Conservation (phyloP, 2,113 vertebrate species). For the Perccottus glenii region DNA sequence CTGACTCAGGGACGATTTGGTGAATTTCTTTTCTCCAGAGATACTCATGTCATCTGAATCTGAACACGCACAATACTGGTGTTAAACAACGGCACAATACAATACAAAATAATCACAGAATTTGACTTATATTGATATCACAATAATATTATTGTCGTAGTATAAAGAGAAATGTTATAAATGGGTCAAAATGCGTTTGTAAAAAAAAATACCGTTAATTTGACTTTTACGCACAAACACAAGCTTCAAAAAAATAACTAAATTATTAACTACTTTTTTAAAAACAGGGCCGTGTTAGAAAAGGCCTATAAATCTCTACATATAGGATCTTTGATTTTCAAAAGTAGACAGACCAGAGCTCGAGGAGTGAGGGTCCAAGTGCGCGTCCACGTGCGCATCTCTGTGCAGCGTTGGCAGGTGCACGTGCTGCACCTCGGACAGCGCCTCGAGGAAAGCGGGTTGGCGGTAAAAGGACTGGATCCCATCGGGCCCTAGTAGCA, state of each 20-base stretch:
- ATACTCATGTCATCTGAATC: slow-evolving; percentile 91
- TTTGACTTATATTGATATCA: too few species aligned
- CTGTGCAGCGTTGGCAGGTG: slow-evolving; percentile 89
- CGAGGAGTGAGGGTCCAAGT: slow-evolving; percentile 86
- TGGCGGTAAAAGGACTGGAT: slow-evolving; percentile 94
- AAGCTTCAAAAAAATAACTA: too few species aligned
- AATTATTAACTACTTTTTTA: too few species aligned
- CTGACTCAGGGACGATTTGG: slow-evolving; percentile 89
- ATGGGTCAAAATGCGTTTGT: too few species aligned
- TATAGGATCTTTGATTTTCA: background rate
- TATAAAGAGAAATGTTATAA: too few species aligned
- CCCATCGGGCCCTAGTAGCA: slow-evolving; percentile 87
- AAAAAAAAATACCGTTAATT: too few species aligned
- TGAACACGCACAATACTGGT: slow-evolving; percentile 54
- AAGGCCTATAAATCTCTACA: background rate
- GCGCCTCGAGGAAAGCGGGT: slow-evolving; percentile 92
- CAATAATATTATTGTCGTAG: too few species aligned
- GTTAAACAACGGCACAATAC: background rate
- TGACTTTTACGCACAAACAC: too few species aligned
- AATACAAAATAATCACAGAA: background rate
- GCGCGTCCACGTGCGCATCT: slow-evolving; percentile 73
- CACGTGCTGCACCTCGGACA: slow-evolving; percentile 90
- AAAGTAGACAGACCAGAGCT: slow-evolving; percentile 85
- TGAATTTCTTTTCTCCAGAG: slow-evolving; percentile 90
- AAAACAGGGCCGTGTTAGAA: background rate